phyloP scores from a whole-genome alignment of 2,888 invertebrate genomes.

The Polietes domitor region DNA sequence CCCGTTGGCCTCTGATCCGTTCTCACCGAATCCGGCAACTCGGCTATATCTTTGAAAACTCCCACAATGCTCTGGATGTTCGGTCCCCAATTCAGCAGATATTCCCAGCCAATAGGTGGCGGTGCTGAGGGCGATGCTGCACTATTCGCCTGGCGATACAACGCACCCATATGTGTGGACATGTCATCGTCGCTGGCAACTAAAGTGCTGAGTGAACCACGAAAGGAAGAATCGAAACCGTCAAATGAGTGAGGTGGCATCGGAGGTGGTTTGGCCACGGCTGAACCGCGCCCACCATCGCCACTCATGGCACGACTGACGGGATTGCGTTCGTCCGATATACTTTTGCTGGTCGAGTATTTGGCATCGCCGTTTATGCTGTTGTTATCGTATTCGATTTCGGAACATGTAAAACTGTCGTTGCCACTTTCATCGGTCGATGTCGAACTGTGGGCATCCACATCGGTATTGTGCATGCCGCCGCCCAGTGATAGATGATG shows the following conservation, averaged over 20 bases:
- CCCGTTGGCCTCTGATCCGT: conserved; percentile 88
- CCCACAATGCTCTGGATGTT: conserved; percentile 97
- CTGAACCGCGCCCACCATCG: conserved; percentile 84
- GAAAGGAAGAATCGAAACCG: conserved; percentile 96
- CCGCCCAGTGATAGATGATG: conserved; percentile 86
- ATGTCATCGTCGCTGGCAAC: conserved; percentile 96
- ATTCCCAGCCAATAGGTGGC: conserved; percentile 95
- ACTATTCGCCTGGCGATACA: conserved; percentile 90
- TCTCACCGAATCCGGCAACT: conserved; percentile 92
- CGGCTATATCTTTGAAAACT: conserved; percentile 97
- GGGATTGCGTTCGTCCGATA: conserved; percentile 83
- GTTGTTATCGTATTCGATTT: conserved; percentile 97
- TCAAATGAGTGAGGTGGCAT: conserved; percentile 91
- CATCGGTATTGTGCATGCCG: conserved; percentile 86
- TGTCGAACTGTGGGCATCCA: conserved; percentile 88
- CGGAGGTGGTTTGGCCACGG: conserved; percentile 85
- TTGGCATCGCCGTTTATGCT: conserved; percentile 91
- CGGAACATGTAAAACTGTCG: conserved; percentile 98
- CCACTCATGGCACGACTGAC: conserved; percentile 82
- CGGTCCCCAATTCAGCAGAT: conserved; percentile 96
- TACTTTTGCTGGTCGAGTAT: conserved; percentile 83
- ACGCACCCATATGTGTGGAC: conserved; percentile 89
- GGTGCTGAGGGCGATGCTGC: conserved; percentile 87
- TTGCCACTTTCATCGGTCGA: conserved; percentile 96
- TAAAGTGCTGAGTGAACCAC: conserved; percentile 95